These are phyloP conservation scores for Lordiphosa andalusiaca DNA, from an alignment of 2,888 invertebrate genomes.

Conservation along the genomic window DNA sequence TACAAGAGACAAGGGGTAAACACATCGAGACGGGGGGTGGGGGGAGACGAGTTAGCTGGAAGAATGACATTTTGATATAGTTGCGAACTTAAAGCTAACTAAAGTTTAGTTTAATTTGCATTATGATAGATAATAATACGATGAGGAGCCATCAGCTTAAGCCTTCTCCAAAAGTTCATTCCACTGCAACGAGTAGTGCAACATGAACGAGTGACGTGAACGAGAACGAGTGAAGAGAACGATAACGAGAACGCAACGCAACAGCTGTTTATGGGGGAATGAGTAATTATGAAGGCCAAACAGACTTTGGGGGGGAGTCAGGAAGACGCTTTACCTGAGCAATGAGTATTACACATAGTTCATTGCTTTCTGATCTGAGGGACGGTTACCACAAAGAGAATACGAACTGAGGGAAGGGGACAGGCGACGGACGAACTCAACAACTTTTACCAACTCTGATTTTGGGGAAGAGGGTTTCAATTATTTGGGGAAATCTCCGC, in stretches of 20 bases:
- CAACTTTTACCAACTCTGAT: slow-evolving; percentile 20
- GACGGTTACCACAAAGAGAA: slow-evolving; percentile 45
- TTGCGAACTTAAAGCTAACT: slow-evolving; percentile 3
- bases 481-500: slow-evolving; percentile 19
- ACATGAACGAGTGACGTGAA: slow-evolving; percentile 33
- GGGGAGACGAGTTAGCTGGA: slow-evolving; percentile 45
- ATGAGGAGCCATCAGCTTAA: slow-evolving; percentile 16
- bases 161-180: slow-evolving; percentile 8
- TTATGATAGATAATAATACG: background rate
- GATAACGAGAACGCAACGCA: slow-evolving; percentile 45
- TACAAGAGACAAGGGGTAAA: slow-evolving; percentile 53
- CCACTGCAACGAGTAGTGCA: slow-evolving; percentile 42
- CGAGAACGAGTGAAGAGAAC: slow-evolving; percentile 39
- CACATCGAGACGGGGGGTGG: slow-evolving; percentile 3
- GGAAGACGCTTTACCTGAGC: slow-evolving; percentile 11
- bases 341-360: slow-evolving; percentile 34
- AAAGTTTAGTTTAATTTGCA: slow-evolving; percentile 7
- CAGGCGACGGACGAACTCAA: slow-evolving; percentile 21
- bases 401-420: slow-evolving; percentile 7
- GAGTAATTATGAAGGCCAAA: slow-evolving; percentile 16
- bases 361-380: too few relatives aligned
- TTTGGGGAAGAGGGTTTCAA: slow-evolving; percentile 6
- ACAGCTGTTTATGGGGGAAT: slow-evolving; percentile 42
- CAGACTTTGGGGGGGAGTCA: slow-evolving; percentile 1
- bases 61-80: slow-evolving; percentile 49